Conservation (phyloP, 2,113 vertebrate genomes). For the Psammodynastes pulverulentus region DNA sequence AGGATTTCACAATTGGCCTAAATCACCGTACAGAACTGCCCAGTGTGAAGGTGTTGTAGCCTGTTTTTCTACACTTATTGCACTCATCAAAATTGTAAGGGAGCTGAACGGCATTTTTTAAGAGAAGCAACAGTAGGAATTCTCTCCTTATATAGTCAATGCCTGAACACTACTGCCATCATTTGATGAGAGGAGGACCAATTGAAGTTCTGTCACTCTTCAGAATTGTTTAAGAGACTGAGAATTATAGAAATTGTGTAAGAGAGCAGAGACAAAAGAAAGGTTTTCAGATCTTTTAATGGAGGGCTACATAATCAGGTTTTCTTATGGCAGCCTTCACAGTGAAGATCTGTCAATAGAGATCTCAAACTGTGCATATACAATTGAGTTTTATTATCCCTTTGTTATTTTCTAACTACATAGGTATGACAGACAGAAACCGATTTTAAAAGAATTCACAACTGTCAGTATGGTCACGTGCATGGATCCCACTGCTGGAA, state of each 20-base stretch:
- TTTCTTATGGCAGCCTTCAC: slow-evolving; percentile 71
- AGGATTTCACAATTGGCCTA: not conserved
- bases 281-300: slow-evolving; percentile 72
- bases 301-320: slow-evolving; percentile 70
- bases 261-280: slow-evolving; percentile 68
- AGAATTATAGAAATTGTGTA: slow-evolving; percentile 69
- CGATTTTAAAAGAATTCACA: slow-evolving; percentile 88
- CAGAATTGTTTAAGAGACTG: slow-evolving; percentile 65
- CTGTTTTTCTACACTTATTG: not conserved
- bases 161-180: slow-evolving; percentile 66
- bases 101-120: slow-evolving; percentile 34
- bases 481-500: slow-evolving; percentile 90
- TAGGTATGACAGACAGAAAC: slow-evolving; percentile 97
- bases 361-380: slow-evolving; percentile 82
- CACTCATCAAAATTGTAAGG: not conserved
- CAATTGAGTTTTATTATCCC: slow-evolving; percentile 80
- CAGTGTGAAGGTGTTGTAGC: not conserved
- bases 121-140: slow-evolving; percentile 45
- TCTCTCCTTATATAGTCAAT: slow-evolving; percentile 45
- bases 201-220: slow-evolving; percentile 74
- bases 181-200: slow-evolving; percentile 70
- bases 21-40: not conserved
- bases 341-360: slow-evolving; percentile 77
- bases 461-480: slow-evolving; percentile 88
- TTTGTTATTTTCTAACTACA: slow-evolving; percentile 80